Conservation (phyloP, 2,797 vertebrate genomes). For the Margarornis squamiger region DNA sequence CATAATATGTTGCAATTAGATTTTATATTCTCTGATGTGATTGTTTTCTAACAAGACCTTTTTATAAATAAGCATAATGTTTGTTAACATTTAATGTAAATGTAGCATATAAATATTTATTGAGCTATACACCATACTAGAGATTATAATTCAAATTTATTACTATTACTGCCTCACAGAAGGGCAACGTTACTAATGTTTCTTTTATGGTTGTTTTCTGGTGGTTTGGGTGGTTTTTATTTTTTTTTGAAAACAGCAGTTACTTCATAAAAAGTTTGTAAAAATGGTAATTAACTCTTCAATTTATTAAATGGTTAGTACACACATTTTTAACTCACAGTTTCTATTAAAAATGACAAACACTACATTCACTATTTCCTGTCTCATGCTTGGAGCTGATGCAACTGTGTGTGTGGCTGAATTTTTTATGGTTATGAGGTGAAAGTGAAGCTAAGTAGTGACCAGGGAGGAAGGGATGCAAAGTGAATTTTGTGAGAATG, state of each 20-base stretch:
- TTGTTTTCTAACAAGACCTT: neutral
- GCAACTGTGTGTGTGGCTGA: neutral
- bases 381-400: neutral
- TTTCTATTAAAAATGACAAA: neutral
- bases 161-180: neutral
- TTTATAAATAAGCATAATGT: neutral
- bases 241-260: neutral
- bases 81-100: neutral
- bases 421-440: neutral
- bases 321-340: neutral
- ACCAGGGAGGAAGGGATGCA: neutral
- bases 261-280: neutral
- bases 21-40: neutral
- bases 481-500: neutral
- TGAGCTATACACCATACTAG: neutral
- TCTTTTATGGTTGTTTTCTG: neutral
- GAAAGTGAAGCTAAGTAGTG: neutral
- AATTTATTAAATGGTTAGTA: neutral
- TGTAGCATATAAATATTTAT: neutral
- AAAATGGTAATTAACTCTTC: neutral
- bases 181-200: neutral
- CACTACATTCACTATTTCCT: neutral
- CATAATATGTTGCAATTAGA: neutral
- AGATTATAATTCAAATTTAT: neutral
- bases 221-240: rapidly evolving